Evolutionary conservation across 2,888 invertebrate species (phyloP), one percentile per base, ranked within the genome.

Genomic region (Julus scanicus): DNA sequence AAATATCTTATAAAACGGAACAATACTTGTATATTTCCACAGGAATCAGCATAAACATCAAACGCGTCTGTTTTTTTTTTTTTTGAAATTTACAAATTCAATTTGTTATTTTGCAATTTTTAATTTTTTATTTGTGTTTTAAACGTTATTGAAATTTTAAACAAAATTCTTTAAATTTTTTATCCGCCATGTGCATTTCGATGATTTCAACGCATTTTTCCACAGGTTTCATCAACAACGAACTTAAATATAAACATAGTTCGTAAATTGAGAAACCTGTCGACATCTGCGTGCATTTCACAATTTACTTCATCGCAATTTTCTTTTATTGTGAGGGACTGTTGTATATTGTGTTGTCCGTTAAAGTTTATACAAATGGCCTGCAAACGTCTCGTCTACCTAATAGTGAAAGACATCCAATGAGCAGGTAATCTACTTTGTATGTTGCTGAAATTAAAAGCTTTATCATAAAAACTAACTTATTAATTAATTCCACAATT

Each of bases 151-250:
- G 84, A 39, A 37, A 4, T 40, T 83, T 4, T 37, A n/a, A 83
- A 37, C 15, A 83, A n/a, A n/a, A n/a, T 83, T 83, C 11, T 83
- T n/a, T n/a, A n/a, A n/a, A 83, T n/a, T 83, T 15, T 8, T 40
- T 13, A 11, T 37, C 37, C 40, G 15, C n/a, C 15, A 4, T 37
- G 11, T 8, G 84, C 84, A 83, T 9, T n/a, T 40, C 40, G 40
- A 84, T n/a, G n/a, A 84, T 17, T 84, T 39, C 17, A 17, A 17
- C 84, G 84, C 84, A 44, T 17, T 17, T 84, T 39, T 84, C 44
- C 84, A 84, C 84, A 84, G 84, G 84, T 84, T 84, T 84, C 84
- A 84, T 84, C 84, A 84, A 84, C 84, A 84, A 84, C 84, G 84
- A 84, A 84, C 44, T 37, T n/a, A 84, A n/a, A 15, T 84, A 84